These are phyloP conservation scores for Eulithis testata DNA, from an alignment of 2,888 invertebrate species.

Conservation along the genomic window DNA sequence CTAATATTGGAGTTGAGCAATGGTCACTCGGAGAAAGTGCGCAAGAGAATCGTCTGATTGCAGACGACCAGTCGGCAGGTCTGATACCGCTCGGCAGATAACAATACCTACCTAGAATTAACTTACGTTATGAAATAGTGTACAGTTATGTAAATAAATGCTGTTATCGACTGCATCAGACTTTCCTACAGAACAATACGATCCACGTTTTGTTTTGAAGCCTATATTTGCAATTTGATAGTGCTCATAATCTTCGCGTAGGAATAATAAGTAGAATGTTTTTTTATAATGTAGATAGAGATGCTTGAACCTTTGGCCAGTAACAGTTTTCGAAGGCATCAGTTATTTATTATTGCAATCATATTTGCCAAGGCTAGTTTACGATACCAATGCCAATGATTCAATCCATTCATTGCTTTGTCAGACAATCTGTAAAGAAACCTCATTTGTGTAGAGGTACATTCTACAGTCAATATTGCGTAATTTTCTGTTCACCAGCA, in stretches of 20 bases:
- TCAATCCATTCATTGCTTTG: constrained; percentile 1
- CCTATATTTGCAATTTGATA: background rate
- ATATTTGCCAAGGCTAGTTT: constrained; percentile 7
- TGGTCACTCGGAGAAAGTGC: constrained; percentile 21
- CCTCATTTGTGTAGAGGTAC: background rate
- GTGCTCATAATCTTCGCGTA: too few species aligned
- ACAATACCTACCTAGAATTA: background rate
- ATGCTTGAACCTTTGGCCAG: background rate
- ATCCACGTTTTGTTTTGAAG: background rate
- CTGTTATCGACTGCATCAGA: background rate
- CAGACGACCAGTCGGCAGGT: too few species aligned
- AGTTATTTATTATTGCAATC: constrained; percentile 8
- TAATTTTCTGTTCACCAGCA: background rate
- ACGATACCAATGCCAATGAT: constrained; percentile 10
- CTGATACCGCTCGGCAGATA: background rate
- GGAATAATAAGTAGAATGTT: too few species aligned
- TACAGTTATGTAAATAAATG: background rate
- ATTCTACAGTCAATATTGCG: background rate
- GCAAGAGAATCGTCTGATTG: constrained; percentile 12
- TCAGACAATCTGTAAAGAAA: background rate
- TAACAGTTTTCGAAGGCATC: background rate
- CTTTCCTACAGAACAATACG: background rate
- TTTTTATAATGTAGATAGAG: background rate
- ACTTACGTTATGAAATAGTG: background rate
- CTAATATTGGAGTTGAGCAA: constrained; percentile 9